These are phyloP conservation scores for Atherinomorus stipes DNA, from an alignment of 2,113 vertebrate species.

Conservation along the genomic window DNA sequence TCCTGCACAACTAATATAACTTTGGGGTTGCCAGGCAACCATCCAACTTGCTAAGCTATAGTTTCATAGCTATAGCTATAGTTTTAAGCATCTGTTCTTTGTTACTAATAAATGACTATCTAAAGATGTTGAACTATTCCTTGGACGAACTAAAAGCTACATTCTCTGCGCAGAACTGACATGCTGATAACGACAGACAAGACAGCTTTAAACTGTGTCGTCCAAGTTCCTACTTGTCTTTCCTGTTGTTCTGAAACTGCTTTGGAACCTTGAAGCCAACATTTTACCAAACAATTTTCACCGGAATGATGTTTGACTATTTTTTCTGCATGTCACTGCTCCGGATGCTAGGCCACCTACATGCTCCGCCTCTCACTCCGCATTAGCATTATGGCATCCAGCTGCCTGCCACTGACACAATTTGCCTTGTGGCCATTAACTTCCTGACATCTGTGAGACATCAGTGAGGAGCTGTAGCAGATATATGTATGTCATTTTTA, in stretches of 20 bases:
- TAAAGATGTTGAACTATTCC: not conserved
- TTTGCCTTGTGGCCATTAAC: not conserved
- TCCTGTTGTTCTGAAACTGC: not conserved
- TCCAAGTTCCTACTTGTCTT: not conserved
- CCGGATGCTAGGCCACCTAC: not conserved
- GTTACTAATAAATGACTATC: too few relatives aligned
- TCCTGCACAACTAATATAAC: not conserved
- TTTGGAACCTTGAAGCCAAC: not conserved
- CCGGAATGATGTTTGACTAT: not conserved
- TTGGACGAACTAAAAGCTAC: slow-evolving; percentile 11
- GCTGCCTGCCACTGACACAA: slow-evolving; percentile 4
- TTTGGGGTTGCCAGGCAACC: slow-evolving; percentile 6
- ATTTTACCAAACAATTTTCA: not conserved
- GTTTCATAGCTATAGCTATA: not conserved
- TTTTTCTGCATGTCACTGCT: not conserved
- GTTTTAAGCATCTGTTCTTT: not conserved
- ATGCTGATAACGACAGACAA: not conserved
- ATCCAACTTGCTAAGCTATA: slow-evolving; percentile 3
- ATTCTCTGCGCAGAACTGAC: not conserved
- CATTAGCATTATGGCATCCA: slow-evolving; percentile 7
- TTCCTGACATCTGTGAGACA: slow-evolving; percentile 7
- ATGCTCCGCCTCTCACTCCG: slow-evolving; percentile 2
- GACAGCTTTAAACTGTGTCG: not conserved
- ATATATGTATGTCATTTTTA: slow-evolving; percentile 20
- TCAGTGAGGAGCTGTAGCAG: slow-evolving; percentile 1